These are phyloP conservation scores for Shargacucullia verbasci DNA, from an alignment of 2,888 invertebrate species.

Conservation along the genomic window DNA sequence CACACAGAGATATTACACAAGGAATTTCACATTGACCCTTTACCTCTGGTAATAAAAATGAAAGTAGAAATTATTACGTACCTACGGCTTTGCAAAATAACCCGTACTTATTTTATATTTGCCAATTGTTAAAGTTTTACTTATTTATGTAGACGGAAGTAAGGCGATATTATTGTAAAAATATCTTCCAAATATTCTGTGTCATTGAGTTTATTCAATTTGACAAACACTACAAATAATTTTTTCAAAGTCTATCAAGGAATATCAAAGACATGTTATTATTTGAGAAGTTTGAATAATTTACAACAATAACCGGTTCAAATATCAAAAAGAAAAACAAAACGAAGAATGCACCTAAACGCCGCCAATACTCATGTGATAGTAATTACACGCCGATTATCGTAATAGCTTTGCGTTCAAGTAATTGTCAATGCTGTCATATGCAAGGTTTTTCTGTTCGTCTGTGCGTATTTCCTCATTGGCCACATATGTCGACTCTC, in stretches of 20 bases:
- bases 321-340: constrained; percentile 6
- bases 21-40: constrained; percentile 13
- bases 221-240: too few species aligned
- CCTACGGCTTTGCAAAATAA: constrained; percentile 4
- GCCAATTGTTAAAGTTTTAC: neutral
- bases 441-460: constrained; percentile 51
- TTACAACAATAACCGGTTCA: constrained; percentile 27
- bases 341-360: constrained; percentile 27
- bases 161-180: too few species aligned
- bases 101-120: constrained; percentile 6
- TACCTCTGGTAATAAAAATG: constrained; percentile 24
- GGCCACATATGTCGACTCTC: constrained; percentile 57
- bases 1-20: constrained; percentile 8
- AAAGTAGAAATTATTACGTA: constrained; percentile 25
- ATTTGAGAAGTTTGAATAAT: constrained; percentile 27
- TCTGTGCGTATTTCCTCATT: constrained; percentile 65
- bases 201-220: too few species aligned
- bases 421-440: constrained; percentile 35
- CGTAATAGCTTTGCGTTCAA: constrained; percentile 39
- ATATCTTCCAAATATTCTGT: too few species aligned
- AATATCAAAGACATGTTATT: constrained; percentile 17
- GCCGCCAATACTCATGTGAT: constrained; percentile 35
- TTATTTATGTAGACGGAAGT: too few species aligned
- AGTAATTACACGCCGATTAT: constrained; percentile 48
- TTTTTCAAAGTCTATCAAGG: constrained; percentile 1